Evolutionary conservation across 2,113 vertebrate genomes (phyloP).

Genomic region (Siniperca chuatsi): DNA sequence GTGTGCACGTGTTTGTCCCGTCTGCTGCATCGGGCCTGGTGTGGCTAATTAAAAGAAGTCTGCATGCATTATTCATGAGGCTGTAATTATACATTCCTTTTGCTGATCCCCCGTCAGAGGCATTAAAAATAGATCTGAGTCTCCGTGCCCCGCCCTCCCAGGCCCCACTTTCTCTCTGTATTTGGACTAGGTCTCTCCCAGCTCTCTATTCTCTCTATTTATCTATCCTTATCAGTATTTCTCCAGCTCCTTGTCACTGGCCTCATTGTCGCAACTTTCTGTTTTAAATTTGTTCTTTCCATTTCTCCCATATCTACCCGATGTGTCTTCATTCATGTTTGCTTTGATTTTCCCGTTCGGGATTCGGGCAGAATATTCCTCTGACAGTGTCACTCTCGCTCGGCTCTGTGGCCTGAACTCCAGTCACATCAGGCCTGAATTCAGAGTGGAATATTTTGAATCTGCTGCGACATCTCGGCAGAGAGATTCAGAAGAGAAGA

Average conservation of each 20-base stretch:
- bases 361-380: constrained; percentile 69
- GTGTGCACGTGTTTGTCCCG: constrained; percentile 62
- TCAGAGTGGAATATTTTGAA: constrained; percentile 54
- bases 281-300: constrained; percentile 31
- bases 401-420: constrained; percentile 41
- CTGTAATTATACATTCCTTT: constrained; percentile 85
- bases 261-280: constrained; percentile 52
- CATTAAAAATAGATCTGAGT: constrained; percentile 86
- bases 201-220: constrained; percentile 38
- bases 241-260: constrained; percentile 55
- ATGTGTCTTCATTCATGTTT: constrained; percentile 42
- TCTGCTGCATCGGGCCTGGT: constrained; percentile 70
- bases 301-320: constrained; percentile 16
- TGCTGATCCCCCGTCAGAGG: constrained; percentile 78
- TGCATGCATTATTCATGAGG: constrained; percentile 79
- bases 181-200: constrained; percentile 66
- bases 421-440: too few species aligned
- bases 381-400: constrained; percentile 71
- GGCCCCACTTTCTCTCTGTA: constrained; percentile 60
- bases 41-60: constrained; percentile 82
- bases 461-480: constrained; percentile 43
- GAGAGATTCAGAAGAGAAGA: constrained; percentile 38
- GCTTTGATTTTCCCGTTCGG: constrained; percentile 63
- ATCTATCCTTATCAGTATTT: constrained; percentile 53
- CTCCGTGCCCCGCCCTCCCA: constrained; percentile 65